A percentile compares a stretch with the other conserved stretches of the same genome.
Evolutionary conservation across 2,113 vertebrate species (phyloP).

Genomic region (Centropus unirufus): DNA sequence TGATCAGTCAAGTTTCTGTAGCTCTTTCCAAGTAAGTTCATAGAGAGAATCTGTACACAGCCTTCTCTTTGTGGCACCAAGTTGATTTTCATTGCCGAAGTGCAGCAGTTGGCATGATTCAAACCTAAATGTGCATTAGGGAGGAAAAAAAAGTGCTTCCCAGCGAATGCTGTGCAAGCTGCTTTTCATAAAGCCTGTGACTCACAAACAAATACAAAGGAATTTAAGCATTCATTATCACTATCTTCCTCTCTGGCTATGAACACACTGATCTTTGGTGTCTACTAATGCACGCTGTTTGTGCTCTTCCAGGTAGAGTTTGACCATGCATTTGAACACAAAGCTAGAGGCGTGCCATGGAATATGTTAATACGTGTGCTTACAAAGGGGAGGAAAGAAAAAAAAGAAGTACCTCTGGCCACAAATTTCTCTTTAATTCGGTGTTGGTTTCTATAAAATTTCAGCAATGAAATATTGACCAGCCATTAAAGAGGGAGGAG

Average conservation of each 20-base stretch:
- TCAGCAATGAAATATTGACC: background rate
- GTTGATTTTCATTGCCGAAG: conserved; percentile 53
- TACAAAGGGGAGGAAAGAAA: background rate
- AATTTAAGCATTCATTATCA: background rate
- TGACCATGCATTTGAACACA: background rate
- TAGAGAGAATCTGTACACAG: conserved; percentile 1
- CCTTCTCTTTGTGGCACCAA: conserved; percentile 6
- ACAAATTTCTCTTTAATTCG: background rate
- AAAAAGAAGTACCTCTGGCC: background rate
- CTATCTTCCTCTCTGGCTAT: background rate
- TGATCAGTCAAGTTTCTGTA: conserved; percentile 59
- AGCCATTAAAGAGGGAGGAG: background rate
- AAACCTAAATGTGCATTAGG: background rate
- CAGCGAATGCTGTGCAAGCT: background rate
- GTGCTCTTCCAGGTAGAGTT: background rate
- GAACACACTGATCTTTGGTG: background rate
- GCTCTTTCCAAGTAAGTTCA: conserved; percentile 37
- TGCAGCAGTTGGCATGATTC: background rate
- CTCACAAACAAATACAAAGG: background rate
- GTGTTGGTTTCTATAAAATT: background rate
- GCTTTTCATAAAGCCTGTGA: background rate
- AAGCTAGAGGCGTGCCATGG: rapidly evolving
- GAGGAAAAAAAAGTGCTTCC: background rate
- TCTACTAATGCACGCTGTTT: background rate
- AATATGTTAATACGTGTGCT: background rate